phyloP scores from a whole-genome alignment of 2,888 invertebrate species.

The Carterocephalus palaemon region DNA sequence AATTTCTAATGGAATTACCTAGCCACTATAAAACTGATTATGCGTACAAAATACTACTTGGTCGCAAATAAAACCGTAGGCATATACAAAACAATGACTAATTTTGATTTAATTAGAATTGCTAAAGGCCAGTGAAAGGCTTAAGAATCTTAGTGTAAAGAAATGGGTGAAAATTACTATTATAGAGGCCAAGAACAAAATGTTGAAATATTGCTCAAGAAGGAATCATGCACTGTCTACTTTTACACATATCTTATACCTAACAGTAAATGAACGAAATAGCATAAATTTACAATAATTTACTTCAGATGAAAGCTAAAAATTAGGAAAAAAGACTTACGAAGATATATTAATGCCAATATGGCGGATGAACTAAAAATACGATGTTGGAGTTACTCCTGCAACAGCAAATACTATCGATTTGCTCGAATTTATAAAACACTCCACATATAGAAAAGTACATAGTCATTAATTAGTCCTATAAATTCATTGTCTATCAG shows the following conservation, averaged over 20 bases:
- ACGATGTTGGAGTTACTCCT: slow-evolving; percentile 74
- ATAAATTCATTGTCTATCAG: slow-evolving; percentile 60
- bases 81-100: slow-evolving; percentile 15
- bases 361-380: slow-evolving; percentile 84
- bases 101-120: slow-evolving; percentile 1
- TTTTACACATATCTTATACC: slow-evolving; percentile 63
- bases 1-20: slow-evolving; percentile 8
- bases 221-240: slow-evolving; percentile 55
- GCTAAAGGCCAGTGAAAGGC: slow-evolving; percentile 16
- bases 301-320: slow-evolving; percentile 60
- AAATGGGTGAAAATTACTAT: slow-evolving; percentile 56
- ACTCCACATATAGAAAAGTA: slow-evolving; percentile 65
- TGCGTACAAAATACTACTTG: slow-evolving; percentile 16
- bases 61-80: slow-evolving; percentile 18
- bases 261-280: slow-evolving; percentile 69
- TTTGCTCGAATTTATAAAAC: slow-evolving; percentile 61
- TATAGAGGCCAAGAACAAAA: slow-evolving; percentile 69
- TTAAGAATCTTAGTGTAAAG: slow-evolving; percentile 39
- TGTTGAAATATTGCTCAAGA: slow-evolving; percentile 50
- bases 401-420: slow-evolving; percentile 65
- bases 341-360: slow-evolving; percentile 82
- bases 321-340: slow-evolving; percentile 76
- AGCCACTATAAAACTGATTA: slow-evolving; percentile 12
- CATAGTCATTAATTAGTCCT: slow-evolving; percentile 55
- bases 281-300: slow-evolving; percentile 61